Conservation (phyloP, 37 sponge, comb jelly and placozoan species). For the Spongia lamella region DNA sequence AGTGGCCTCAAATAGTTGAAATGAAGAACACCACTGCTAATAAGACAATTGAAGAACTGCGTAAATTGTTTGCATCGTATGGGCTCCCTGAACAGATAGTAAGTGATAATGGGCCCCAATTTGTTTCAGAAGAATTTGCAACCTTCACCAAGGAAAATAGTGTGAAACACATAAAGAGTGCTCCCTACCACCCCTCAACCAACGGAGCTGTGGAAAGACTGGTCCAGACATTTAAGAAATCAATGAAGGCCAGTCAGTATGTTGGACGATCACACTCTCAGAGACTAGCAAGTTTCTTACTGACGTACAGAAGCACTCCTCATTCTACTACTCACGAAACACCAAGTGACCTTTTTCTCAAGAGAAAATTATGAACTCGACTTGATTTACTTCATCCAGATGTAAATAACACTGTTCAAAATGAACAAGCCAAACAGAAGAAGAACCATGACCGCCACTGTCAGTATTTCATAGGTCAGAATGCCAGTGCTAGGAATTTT, state of each 20-base stretch:
- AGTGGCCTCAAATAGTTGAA: no score
- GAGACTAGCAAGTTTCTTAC: constrained; percentile 27
- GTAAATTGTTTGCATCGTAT: constrained; percentile 25
- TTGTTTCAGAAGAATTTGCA: constrained; percentile 33
- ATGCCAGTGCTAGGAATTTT: no score
- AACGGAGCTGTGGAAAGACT: constrained; percentile 39
- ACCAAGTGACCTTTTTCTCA: constrained; percentile 29
- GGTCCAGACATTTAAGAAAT: constrained; percentile 42
- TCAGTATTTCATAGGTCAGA: no score
- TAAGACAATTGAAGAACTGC: constrained; percentile 40
- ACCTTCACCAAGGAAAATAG: constrained; percentile 37
- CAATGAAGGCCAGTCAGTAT: no score
- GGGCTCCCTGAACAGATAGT: constrained; percentile 44
- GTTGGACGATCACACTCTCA: no score
- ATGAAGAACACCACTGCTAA: constrained; percentile 33
- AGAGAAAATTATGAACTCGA: constrained; percentile 11
- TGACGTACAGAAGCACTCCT: constrained; percentile 36
- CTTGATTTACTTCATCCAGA: constrained; percentile 38
- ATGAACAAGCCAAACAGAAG: constrained; percentile 24
- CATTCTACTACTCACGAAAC: constrained; percentile 43
- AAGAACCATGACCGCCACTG: constrained; percentile 32
- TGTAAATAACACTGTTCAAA: constrained; percentile 1
- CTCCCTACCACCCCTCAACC: constrained; percentile 54
- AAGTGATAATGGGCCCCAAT: constrained; percentile 51
- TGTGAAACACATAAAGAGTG: constrained; percentile 31